Evolutionary conservation across 2,888 invertebrate genomes (phyloP).

Genomic region (Noctua fimbriata): DNA sequence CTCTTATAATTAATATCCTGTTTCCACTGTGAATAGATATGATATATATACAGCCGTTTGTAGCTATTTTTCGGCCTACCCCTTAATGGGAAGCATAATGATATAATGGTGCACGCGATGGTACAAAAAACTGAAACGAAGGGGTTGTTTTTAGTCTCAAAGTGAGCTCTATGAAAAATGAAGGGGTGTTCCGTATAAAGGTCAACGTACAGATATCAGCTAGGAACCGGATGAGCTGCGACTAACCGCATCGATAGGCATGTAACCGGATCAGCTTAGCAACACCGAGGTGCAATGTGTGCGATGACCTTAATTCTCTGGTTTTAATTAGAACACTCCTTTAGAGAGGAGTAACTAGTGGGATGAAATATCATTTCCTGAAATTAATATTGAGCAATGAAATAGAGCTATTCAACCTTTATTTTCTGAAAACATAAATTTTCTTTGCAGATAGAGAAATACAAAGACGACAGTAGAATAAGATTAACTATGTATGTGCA

Average conservation of each 20-base stretch:
- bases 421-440: background rate
- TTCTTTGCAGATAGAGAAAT: no score
- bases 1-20: constrained; percentile 75
- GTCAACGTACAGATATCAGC: background rate
- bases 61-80: constrained; percentile 45
- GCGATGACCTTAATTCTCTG: background rate
- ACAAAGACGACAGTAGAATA: no score
- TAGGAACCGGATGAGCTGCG: background rate
- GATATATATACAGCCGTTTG: constrained; percentile 44
- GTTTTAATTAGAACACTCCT: background rate
- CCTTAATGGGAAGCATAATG: constrained; percentile 42
- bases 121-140: constrained; percentile 27
- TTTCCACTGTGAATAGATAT: constrained; percentile 65
- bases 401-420: background rate
- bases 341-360: background rate
- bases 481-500: no score
- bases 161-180: constrained; percentile 21
- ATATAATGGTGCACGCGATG: constrained; percentile 43
- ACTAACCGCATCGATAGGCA: background rate
- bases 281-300: accelerated
- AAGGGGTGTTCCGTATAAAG: background rate
- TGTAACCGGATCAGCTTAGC: background rate
- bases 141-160: constrained; percentile 1
- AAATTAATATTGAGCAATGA: no score
- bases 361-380: no score